Conservation (phyloP, 2,888 invertebrate genomes). For the Trachelus troglodyta region DNA sequence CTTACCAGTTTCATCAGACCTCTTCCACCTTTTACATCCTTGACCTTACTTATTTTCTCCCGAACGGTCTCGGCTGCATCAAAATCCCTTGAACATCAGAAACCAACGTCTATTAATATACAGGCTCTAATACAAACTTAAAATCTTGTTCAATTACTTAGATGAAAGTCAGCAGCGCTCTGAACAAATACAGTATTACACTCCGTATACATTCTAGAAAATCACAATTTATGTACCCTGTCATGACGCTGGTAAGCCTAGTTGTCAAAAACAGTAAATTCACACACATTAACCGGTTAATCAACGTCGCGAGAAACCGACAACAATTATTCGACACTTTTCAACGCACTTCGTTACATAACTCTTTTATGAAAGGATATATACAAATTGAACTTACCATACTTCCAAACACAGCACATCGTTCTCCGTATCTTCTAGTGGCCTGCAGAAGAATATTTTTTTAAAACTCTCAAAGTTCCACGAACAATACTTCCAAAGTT, state of each 20-base stretch:
- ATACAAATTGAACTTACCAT: slow-evolving; percentile 70
- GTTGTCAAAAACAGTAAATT: neutral
- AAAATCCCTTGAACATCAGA: slow-evolving; percentile 75
- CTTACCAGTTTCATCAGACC: slow-evolving; percentile 87
- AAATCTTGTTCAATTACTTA: slow-evolving; percentile 23
- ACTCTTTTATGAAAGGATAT: neutral
- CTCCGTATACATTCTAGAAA: too few relatives aligned
- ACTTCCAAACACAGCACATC: slow-evolving; percentile 85
- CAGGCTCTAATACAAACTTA: neutral
- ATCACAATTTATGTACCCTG: too few relatives aligned
- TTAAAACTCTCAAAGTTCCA: neutral
- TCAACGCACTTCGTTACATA: neutral
- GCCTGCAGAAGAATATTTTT: slow-evolving; percentile 69
- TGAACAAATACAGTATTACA: too few relatives aligned
- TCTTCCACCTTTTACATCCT: slow-evolving; percentile 86
- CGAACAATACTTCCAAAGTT: neutral
- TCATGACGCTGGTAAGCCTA: too few relatives aligned
- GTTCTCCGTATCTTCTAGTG: slow-evolving; percentile 78
- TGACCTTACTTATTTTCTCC: slow-evolving; percentile 87
- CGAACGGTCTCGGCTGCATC: slow-evolving; percentile 90
- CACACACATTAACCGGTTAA: too few relatives aligned
- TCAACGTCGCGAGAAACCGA: too few relatives aligned
- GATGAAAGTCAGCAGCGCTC: slow-evolving; percentile 22
- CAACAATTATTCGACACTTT: neutral
- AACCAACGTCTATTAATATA: slow-evolving; percentile 5